Base-by-base conservation (phyloP, 2,113 vertebrate genomes). In the Crypturellus undulatus region DNA sequence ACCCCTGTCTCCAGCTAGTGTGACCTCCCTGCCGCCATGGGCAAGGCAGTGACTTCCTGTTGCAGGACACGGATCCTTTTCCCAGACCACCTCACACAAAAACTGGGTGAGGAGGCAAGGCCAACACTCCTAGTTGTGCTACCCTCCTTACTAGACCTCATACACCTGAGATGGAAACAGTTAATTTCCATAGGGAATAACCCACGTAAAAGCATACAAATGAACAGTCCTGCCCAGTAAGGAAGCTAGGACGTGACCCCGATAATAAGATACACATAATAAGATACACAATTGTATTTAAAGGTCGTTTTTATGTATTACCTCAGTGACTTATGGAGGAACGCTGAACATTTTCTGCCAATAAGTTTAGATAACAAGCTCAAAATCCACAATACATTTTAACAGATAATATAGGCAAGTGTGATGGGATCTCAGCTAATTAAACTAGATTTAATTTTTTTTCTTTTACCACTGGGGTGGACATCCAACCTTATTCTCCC, bases 391-490 rank as follows among this genome's bases (percentile, higher is more conserved):
- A 70, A 6, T 47, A 45, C 8, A 54, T 88, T 87, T 91, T 42
- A 84, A 19, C 56, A 65, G 51, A 78, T 63, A 64, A 21, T 51
- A 43, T 49, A 86, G 11, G 26, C 12, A 68, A 65, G 30, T 68
- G 60, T 84, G 69, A 76, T 38, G 49, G 19, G 24, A 78, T 80
- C 63, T 77, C 58, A 73, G 47, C 40, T 80, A 94, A 94, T 92
- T 85, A 87, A 82, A 79, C 80, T 63, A 89, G 54, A 88, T 92
- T 75, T 32, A 62, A n/a, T 79, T 28, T 47, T 93, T 30, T 94
- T 76, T 25, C 28, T 92, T 89, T 43, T 60, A 90, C 79, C 32
- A 59, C 51, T 62, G 26, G 34, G 6, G 19, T 84, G 65, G 45
- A 89, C 19, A 45, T 71, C 70, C 72, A 94, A 68, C 26, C 51